Conservation (phyloP, 2,113 vertebrate genomes). For the Coregonus clupeaformis region DNA sequence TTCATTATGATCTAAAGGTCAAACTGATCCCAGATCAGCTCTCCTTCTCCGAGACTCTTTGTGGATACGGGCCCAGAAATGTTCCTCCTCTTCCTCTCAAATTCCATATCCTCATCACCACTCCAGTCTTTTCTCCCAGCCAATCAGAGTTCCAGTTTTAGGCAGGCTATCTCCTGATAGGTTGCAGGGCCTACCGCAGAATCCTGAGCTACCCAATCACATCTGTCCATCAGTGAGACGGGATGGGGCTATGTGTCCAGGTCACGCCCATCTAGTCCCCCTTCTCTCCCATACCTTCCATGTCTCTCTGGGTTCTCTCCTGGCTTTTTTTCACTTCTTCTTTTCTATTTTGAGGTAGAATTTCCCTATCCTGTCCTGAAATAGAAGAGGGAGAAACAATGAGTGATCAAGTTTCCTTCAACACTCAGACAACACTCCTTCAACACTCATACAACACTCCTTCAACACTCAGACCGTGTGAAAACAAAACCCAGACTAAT, state of each 20-base stretch:
- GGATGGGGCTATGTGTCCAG: conserved; percentile 19
- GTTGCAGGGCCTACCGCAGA: conserved; percentile 37
- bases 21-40: too few species aligned
- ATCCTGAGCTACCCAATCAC: conserved; percentile 11
- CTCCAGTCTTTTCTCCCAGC: conserved; percentile 44
- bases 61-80: conserved; percentile 14
- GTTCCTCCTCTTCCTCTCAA: conserved; percentile 29
- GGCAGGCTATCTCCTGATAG: conserved; percentile 35
- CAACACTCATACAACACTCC: background rate
- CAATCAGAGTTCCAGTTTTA: conserved; percentile 56
- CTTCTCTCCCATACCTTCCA: conserved; percentile 52
- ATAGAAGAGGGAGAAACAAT: conserved; percentile 23
- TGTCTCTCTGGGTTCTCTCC: conserved; percentile 50
- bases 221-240: conserved; percentile 16
- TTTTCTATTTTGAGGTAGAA: conserved; percentile 79
- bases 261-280: conserved; percentile 37
- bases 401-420: conserved; percentile 15
- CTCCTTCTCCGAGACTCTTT: too few species aligned
- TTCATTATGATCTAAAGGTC: too few species aligned
- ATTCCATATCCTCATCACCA: conserved; percentile 28
- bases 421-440: background rate
- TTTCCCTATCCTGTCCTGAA: conserved; percentile 66
- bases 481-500: background rate
- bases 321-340: conserved; percentile 58
- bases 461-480: background rate